Evolutionary conservation across 2,113 vertebrate genomes (phyloP), one percentile per base, ranked within the genome.

Genomic region (Cyanoramphus novaezelandiae): DNA sequence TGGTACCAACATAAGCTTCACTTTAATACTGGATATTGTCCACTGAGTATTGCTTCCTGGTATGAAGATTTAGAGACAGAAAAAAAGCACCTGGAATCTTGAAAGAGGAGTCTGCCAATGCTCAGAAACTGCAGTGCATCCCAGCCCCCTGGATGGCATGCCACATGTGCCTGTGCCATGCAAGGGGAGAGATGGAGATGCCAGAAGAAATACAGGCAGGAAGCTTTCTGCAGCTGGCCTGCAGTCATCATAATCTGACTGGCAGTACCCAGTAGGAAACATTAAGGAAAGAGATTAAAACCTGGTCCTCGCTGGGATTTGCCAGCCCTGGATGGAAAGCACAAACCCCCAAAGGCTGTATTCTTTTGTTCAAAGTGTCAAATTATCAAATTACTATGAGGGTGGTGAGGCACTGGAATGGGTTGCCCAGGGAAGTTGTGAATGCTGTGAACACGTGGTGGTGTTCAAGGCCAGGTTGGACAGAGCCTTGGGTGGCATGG

Each of bases 131-230:
- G 20, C 50, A 33, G 69, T 27, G 43, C 31, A 53, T 6, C 44
- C 27, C 62, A 67, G 17, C 2, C 3, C 4, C 7, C 11, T 53
- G 13, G 11, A 13, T 5, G 6, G 17, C 47, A 53, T 11, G 43
- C 17, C 13, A 9, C n/a, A 44, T 0, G 0, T 31, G 10, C 27
- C 39, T 55, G 29, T 76, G 59, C 24, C 28, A 8, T 31, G 37
- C 35, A 62, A 71, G 9, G 4, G 9, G 41, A 37, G 41, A 67
- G 50, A 27, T 0, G 2, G 27, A 70, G 44, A 33, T 65, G 28
- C 5, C 53, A 67, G 53, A 65, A 80, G 13, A 77, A 47, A 44
- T 18, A 39, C 6, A 41, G 11, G 3, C 16, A 50, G 41, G 35
- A 82, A 72, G 29, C 4, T 78, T 89, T 78, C 35, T 46, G 41